Percentiles rank a stretch among this genome's conserved stretches.
phyloP scores from a whole-genome alignment of 1,140 invertebrate species.

The Coptotermes formosanus region DNA sequence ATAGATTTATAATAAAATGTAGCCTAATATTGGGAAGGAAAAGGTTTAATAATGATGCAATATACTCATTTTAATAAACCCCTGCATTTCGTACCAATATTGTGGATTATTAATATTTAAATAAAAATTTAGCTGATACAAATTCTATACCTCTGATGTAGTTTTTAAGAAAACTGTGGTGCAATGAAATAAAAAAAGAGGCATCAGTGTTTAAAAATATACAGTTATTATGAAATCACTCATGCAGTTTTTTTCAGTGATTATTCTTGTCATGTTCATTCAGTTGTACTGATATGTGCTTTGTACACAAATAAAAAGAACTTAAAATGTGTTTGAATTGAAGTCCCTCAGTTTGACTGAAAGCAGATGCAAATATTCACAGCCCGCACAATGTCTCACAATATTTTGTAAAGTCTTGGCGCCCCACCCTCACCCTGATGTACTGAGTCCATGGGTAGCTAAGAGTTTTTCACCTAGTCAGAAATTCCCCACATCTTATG shows the following conservation, averaged over 20 bases:
- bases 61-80: conserved; percentile 8
- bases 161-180: conserved; percentile 9
- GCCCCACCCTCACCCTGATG: too few species aligned
- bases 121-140: too few species aligned
- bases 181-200: conserved; percentile 4
- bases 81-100: conserved; percentile 15
- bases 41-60: neutral
- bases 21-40: conserved; percentile 18
- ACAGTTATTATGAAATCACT: neutral
- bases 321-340: conserved; percentile 15
- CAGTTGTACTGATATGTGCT: conserved; percentile 22
- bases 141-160: neutral
- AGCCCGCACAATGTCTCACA: too few species aligned
- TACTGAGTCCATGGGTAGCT: too few species aligned
- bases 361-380: neutral
- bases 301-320: conserved; percentile 26
- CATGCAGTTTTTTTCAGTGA: neutral
- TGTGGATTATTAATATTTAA: neutral
- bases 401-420: too few species aligned
- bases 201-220: neutral
- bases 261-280: neutral
- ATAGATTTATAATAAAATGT: conserved; percentile 14
- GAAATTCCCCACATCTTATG: too few species aligned
- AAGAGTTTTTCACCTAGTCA: too few species aligned
- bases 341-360: neutral